phyloP scores from a whole-genome alignment of 2,113 vertebrate species.

The Ceratotherium simum region DNA sequence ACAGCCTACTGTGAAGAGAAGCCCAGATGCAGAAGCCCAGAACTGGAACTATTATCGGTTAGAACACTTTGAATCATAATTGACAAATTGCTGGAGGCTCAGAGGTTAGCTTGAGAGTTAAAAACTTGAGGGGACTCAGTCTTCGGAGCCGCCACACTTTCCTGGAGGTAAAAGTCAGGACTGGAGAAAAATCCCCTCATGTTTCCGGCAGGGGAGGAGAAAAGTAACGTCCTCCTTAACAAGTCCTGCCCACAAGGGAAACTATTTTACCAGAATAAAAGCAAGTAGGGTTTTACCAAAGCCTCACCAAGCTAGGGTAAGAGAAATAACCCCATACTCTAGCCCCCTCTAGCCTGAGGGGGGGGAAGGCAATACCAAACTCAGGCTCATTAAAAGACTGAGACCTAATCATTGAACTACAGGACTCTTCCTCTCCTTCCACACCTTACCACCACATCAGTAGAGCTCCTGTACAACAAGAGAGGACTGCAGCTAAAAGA shows the following conservation, averaged over 20 bases:
- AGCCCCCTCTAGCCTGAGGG: background rate
- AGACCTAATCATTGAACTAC: background rate
- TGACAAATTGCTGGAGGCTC: background rate
- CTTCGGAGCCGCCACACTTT: background rate
- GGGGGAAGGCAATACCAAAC: background rate
- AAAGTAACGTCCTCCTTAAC: background rate
- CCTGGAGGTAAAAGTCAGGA: no score
- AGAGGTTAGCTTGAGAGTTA: background rate
- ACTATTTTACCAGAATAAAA: background rate
- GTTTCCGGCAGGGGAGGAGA: background rate
- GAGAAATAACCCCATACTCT: background rate
- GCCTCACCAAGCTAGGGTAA: background rate
- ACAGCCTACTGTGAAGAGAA: background rate
- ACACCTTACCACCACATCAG: background rate
- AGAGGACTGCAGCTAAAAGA: background rate
- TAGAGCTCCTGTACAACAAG: background rate
- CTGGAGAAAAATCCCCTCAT: background rate
- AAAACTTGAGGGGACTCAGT: background rate
- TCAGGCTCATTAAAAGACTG: background rate
- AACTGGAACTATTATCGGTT: background rate
- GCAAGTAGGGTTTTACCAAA: background rate
- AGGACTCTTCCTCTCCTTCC: background rate
- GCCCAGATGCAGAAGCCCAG: background rate
- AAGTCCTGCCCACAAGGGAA: background rate
- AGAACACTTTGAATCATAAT: background rate